Percentiles rank a stretch among this genome's conserved stretches.
Conservation (phyloP, 2,888 invertebrate species). For the Brachyptera putata region DNA sequence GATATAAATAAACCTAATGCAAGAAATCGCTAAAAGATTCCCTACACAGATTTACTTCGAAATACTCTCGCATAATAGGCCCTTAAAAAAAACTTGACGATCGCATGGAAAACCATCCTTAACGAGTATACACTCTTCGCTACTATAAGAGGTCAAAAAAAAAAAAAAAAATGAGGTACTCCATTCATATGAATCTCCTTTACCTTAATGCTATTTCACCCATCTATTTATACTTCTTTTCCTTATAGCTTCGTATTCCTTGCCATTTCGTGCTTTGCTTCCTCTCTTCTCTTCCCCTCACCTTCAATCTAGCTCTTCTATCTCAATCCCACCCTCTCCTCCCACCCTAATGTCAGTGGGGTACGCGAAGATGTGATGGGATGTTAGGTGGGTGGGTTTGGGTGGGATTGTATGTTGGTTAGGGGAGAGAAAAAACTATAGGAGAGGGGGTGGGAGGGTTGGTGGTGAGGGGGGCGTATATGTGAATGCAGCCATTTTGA, state of each 20-base stretch:
- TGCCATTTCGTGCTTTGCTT: neutral
- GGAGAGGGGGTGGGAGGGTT: neutral
- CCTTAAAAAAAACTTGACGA: too few species aligned
- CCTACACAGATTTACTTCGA: too few species aligned
- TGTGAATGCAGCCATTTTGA: constrained; percentile 13
- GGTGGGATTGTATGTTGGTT: constrained; percentile 8
- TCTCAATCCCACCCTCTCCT: constrained; percentile 7
- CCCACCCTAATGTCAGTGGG: constrained; percentile 15
- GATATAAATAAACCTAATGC: too few species aligned
- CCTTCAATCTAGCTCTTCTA: neutral
- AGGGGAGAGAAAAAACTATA: constrained; percentile 4
- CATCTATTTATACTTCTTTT: neutral
- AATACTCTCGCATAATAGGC: too few species aligned
- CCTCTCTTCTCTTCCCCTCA: constrained; percentile 1
- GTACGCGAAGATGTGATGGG: constrained; percentile 11
- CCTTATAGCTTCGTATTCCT: neutral
- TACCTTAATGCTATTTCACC: neutral
- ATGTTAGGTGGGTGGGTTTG: neutral
- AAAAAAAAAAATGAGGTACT: too few species aligned
- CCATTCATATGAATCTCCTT: too few species aligned
- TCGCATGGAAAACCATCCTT: too few species aligned
- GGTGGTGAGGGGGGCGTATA: neutral
- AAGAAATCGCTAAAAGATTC: too few species aligned
- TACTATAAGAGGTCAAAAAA: too few species aligned
- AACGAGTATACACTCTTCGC: too few species aligned